Base-by-base conservation (phyloP, 2,113 vertebrate genomes). In the Ciconia boyciana region DNA sequence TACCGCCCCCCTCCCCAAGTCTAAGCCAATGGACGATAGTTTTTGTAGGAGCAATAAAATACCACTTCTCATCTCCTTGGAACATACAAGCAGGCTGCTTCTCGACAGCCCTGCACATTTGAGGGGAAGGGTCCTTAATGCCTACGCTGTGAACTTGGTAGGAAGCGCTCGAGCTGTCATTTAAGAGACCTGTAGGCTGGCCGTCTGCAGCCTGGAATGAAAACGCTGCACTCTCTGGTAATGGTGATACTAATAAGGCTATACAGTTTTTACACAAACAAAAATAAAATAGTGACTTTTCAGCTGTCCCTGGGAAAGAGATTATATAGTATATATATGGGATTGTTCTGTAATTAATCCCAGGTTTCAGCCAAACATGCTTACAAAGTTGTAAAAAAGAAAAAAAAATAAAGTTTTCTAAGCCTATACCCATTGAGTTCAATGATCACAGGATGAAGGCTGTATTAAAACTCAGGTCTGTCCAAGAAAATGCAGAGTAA, bases 241-340 rank as follows among this genome's bases (percentile, higher is more conserved):
- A 55, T 19, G 55, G 68, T 64, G 84, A 74, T 44, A 77, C 55
- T 72, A 49, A 76, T 46, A 62, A 93, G 61, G 72, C 83, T 90
- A 95, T 54, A 94, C 62, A 92, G 58, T 69, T 90, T 96, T 93
- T 94, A 96, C 87, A 95, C 41, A 70, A 94, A 62, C 79, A 54
- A 86, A 95, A 92, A 90, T 31, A 89, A 95, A 92, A 87, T 10
- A 95, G 54, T 77, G 87, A 84, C 32, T 76, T 93, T 61, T 58
- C 18, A 88, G 93, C 90, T 90, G 88, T 49, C 90, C 88, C 92
- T 88, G 85, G 96, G 82, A 61, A 83, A 69, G n/a, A 84, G 78
- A 57, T 93, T 93, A 92, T 58, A 83, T 64, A 77, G 24, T 71
- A 71, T 80, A 85, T 46, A 80, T 79, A 64, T 29, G 74, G 55